Conservation (phyloP, 1,140 invertebrate species). For the Drosophila tropicalis region DNA sequence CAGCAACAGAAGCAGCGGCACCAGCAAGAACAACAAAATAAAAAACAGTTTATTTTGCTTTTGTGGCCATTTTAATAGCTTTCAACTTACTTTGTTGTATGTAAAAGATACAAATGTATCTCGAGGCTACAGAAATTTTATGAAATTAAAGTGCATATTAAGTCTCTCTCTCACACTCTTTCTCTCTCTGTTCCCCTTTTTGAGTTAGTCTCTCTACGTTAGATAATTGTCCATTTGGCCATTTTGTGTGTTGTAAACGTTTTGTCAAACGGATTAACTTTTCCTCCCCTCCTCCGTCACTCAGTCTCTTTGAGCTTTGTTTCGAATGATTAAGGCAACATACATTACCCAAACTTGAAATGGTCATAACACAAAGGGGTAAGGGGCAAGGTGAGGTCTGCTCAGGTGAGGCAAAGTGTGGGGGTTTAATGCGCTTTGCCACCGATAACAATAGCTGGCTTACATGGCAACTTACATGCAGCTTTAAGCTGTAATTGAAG, state of each 20-base stretch:
- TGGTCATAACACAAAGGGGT: slow-evolving; percentile 41
- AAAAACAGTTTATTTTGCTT: slow-evolving; percentile 71
- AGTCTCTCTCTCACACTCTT: slow-evolving; percentile 1
- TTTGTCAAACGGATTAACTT: slow-evolving; percentile 76
- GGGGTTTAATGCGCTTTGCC: slow-evolving; percentile 71
- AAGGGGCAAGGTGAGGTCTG: not conserved
- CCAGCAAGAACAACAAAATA: slow-evolving; percentile 36
- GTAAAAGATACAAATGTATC: slow-evolving; percentile 67
- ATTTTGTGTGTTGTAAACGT: slow-evolving; percentile 64
- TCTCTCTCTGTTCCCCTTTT: not conserved
- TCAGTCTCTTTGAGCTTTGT: slow-evolving; percentile 38
- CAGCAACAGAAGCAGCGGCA: slow-evolving; percentile 43
- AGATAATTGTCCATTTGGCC: slow-evolving; percentile 57
- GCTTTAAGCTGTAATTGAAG: slow-evolving; percentile 73
- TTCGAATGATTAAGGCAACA: slow-evolving; percentile 69
- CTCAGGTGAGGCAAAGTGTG: not conserved
- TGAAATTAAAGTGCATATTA: slow-evolving; percentile 66
- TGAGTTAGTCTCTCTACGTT: not conserved
- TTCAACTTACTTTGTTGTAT: slow-evolving; percentile 73
- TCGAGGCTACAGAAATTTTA: slow-evolving; percentile 52
- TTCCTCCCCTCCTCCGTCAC: slow-evolving; percentile 10
- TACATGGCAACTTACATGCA: slow-evolving; percentile 73
- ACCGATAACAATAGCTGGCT: slow-evolving; percentile 56
- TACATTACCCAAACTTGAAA: slow-evolving; percentile 72
- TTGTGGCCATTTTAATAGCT: slow-evolving; percentile 72